These are phyloP conservation scores for Odocoileus hemionus DNA, from an alignment of 2,113 vertebrate genomes.

Conservation along the genomic window DNA sequence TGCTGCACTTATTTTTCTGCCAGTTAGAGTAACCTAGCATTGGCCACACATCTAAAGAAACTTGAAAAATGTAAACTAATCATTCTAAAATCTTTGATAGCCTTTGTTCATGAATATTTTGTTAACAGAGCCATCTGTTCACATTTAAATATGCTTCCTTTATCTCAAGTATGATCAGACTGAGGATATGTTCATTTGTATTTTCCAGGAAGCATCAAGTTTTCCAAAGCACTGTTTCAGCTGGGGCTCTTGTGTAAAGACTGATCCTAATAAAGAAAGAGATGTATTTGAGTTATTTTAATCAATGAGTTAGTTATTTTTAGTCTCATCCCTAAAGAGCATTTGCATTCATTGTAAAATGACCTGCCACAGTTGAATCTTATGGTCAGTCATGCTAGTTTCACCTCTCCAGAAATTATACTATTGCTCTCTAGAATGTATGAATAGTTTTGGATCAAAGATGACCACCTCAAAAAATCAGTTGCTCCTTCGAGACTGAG, in stretches of 20 bases:
- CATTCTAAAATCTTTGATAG: not conserved
- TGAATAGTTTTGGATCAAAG: not conserved
- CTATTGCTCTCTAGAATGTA: not conserved
- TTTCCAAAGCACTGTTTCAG: constrained; percentile 32
- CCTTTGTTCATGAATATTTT: not conserved
- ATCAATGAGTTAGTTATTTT: not conserved
- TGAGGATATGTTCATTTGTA: not conserved
- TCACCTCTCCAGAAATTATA: not conserved
- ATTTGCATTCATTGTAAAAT: not conserved
- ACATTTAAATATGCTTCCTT: constrained; percentile 26
- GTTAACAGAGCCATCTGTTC: constrained; percentile 16
- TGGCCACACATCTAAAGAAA: constrained; percentile 50
- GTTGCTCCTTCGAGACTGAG: not conserved
- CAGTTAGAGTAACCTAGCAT: not conserved
- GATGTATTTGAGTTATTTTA: constrained; percentile 31
- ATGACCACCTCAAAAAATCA: not conserved
- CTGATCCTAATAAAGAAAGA: constrained; percentile 3
- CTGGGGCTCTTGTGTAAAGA: not conserved
- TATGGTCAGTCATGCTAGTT: not conserved
- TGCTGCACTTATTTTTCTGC: not conserved
- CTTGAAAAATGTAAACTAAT: not conserved
- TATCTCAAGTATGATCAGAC: constrained; percentile 57
- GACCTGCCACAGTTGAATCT: not conserved
- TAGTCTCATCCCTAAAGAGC: not conserved
- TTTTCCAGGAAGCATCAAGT: constrained; percentile 54